Conservation (phyloP, 2,113 vertebrate species). For the Ammospiza caudacuta region DNA sequence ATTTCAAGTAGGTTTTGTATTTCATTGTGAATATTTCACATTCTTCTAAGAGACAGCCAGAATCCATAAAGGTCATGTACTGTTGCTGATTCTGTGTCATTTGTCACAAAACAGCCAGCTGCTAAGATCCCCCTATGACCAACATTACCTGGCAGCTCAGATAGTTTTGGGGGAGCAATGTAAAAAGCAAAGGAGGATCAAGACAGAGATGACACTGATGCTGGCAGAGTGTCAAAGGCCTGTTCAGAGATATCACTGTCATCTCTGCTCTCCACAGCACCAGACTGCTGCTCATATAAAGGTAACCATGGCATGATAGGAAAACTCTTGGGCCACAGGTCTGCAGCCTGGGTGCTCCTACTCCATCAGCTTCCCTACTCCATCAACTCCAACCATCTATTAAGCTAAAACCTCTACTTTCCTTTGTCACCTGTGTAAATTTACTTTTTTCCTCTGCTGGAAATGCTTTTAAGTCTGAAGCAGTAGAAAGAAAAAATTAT, state of each 20-base stretch:
- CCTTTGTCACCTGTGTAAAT: background rate
- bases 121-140: conserved; percentile 61
- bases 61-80: conserved; percentile 67
- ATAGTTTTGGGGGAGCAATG: conserved; percentile 25
- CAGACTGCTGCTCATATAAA: background rate
- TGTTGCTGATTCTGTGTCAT: conserved; percentile 66
- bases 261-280: background rate
- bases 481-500: background rate
- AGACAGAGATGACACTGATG: background rate
- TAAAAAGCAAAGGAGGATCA: conserved; percentile 51
- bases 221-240: conserved; percentile 18
- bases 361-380: background rate
- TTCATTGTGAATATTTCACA: conserved; percentile 68
- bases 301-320: background rate
- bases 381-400: background rate
- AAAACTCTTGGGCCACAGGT: background rate
- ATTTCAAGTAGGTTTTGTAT: conserved; percentile 65
- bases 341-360: background rate
- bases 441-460: background rate
- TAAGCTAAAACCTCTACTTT: background rate
- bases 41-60: conserved; percentile 60
- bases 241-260: background rate
- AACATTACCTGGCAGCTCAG: conserved; percentile 57
- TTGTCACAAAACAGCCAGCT: conserved; percentile 67
- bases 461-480: background rate